These are phyloP conservation scores for Oligia strigilis DNA, from an alignment of 2,888 invertebrate genomes.

Conservation along the genomic window DNA sequence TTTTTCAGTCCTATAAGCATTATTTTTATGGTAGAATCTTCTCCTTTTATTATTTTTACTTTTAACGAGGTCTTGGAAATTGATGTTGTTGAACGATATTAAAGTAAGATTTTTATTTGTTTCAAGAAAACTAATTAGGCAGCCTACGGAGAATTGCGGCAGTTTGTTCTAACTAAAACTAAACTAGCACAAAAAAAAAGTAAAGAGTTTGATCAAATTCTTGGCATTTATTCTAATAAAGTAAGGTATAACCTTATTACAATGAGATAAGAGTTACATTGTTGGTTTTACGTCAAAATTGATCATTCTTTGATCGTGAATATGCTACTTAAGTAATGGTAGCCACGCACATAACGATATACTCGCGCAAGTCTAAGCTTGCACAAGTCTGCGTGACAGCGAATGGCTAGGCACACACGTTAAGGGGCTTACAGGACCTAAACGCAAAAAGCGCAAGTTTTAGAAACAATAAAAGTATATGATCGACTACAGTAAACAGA, in stretches of 20 bases:
- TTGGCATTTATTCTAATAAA: neutral
- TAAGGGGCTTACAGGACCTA: neutral
- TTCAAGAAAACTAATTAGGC: slow-evolving; percentile 42
- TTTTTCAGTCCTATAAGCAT: slow-evolving; percentile 46
- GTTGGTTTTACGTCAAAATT: neutral
- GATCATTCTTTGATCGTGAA: neutral
- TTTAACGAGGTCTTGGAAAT: slow-evolving; percentile 38
- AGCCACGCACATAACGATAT: neutral
- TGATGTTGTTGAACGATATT: slow-evolving; percentile 26
- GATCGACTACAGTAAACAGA: too few relatives aligned
- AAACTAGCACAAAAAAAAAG: slow-evolving; percentile 14
- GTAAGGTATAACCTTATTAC: neutral
- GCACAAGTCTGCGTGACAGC: neutral
- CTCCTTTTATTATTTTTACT: slow-evolving; percentile 40
- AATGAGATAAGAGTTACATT: neutral
- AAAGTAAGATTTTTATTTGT: slow-evolving; percentile 30
- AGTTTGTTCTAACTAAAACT: slow-evolving; percentile 18
- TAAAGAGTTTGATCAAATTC: neutral
- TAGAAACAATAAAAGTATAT: too few relatives aligned
- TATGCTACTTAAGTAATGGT: neutral
- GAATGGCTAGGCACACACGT: neutral
- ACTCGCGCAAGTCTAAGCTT: neutral
- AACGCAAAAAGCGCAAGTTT: too few relatives aligned
- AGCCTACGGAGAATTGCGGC: slow-evolving; percentile 20
- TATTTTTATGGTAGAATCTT: slow-evolving; percentile 43